These are phyloP conservation scores for Cheilosia pagana DNA, from an alignment of 2,888 invertebrate species.

Conservation along the genomic window DNA sequence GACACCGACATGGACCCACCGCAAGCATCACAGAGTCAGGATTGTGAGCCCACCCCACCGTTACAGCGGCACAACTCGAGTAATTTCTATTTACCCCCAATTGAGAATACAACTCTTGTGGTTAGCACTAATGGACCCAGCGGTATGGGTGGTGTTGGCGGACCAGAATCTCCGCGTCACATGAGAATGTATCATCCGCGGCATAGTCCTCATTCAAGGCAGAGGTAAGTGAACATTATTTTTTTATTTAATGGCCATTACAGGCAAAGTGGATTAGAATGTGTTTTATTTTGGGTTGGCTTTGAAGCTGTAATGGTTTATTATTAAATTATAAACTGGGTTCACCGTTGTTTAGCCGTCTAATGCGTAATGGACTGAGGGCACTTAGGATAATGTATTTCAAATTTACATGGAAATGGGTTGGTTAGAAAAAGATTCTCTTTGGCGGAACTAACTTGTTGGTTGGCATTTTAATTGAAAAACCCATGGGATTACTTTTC, in stretches of 20 bases:
- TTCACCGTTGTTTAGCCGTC: no score
- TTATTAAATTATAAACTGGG: neutral
- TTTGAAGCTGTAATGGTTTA: neutral
- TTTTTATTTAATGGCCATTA: neutral
- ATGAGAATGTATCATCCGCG: conserved; percentile 85
- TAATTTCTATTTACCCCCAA: conserved; percentile 93
- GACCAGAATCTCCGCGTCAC: conserved; percentile 85
- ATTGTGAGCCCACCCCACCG: conserved; percentile 96
- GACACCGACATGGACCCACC: conserved; percentile 95
- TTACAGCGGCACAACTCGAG: conserved; percentile 93
- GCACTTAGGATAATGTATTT: no score
- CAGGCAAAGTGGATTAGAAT: neutral
- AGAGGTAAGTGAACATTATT: conserved; percentile 84
- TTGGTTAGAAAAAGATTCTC: no score
- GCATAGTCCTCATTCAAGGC: conserved; percentile 92
- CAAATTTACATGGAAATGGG: no score
- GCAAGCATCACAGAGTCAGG: conserved; percentile 94
- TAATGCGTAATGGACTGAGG: no score
- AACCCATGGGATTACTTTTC: no score
- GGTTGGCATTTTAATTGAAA: no score
- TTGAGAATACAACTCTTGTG: conserved; percentile 80
- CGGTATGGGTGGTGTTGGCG: conserved; percentile 78
- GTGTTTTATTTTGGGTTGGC: neutral
- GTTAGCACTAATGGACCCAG: conserved; percentile 75
- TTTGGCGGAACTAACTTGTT: no score